Evolutionary conservation across 2,888 invertebrate genomes (phyloP).

Genomic region (Yponomeuta plumbellus): DNA sequence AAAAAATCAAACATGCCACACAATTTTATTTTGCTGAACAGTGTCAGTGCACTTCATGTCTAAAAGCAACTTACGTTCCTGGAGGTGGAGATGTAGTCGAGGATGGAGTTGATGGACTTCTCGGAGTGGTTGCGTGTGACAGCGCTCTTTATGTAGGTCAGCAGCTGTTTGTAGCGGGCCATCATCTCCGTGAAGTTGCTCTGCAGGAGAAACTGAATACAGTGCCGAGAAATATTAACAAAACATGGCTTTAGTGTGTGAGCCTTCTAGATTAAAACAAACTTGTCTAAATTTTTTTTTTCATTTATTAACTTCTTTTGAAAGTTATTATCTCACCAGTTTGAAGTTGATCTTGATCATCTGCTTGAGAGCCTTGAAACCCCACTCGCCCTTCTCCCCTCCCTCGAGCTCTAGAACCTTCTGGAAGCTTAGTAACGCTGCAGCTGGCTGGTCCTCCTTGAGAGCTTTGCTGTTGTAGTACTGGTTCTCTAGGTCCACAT

Average conservation of each 20-base stretch:
- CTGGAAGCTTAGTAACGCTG: conserved; percentile 94
- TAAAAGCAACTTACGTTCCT: conserved; percentile 88
- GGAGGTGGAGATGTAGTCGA: conserved; percentile 99
- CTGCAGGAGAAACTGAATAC: conserved; percentile 62
- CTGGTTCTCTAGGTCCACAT: conserved; percentile 99
- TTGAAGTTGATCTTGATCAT: conserved; percentile 99
- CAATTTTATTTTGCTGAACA: neutral
- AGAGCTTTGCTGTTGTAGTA: conserved; percentile 99
- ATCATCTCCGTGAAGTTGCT: conserved; percentile 97
- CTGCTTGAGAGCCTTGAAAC: conserved; percentile 99
- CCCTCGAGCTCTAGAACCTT: conserved; percentile 97
- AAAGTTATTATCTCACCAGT: conserved; percentile 87
- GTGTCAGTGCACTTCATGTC: neutral
- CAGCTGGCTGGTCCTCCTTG: conserved; percentile 96
- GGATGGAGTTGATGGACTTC: conserved; percentile 99
- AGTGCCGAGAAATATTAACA: neutral
- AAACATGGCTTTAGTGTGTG: no score
- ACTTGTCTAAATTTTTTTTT: no score
- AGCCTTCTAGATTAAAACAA: no score
- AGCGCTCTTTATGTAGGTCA: conserved; percentile 99
- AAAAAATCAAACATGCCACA: no score
- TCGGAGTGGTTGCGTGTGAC: conserved; percentile 99
- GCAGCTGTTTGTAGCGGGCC: conserved; percentile 94
- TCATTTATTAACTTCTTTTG: no score
- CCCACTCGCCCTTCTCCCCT: conserved; percentile 99